phyloP scores from a whole-genome alignment of 2,797 vertebrate genomes.

The Agapornis canus region DNA sequence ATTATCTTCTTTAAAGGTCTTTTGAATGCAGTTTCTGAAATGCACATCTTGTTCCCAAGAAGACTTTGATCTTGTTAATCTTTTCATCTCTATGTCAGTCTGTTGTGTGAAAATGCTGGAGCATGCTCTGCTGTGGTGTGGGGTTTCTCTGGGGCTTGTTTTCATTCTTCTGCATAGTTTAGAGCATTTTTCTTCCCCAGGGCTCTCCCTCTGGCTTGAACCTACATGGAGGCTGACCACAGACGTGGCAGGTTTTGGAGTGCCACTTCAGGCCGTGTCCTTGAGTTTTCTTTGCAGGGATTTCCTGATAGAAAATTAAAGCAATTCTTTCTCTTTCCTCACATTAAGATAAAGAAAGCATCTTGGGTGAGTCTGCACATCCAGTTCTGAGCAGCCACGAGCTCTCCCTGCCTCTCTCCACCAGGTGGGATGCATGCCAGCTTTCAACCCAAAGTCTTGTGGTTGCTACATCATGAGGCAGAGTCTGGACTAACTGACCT shows the following conservation, averaged over 20 bases:
- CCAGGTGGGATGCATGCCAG: fast-evolving
- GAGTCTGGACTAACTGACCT: not conserved
- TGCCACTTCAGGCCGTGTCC: not conserved
- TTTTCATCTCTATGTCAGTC: conserved; percentile 58
- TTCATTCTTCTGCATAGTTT: not conserved
- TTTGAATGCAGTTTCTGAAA: not conserved
- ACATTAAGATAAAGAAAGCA: not conserved
- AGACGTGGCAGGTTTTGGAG: not conserved
- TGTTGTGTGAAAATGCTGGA: conserved; percentile 37
- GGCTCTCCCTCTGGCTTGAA: conserved; percentile 17
- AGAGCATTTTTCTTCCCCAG: not conserved
- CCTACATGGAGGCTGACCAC: conserved; percentile 34
- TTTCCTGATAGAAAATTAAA: conserved; percentile 21
- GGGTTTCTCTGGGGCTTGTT: conserved; percentile 1
- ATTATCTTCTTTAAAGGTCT: not conserved
- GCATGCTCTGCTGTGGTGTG: conserved; percentile 13
- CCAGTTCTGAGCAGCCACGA: not conserved
- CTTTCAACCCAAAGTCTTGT: not conserved
- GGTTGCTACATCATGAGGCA: not conserved
- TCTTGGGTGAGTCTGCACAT: not conserved
- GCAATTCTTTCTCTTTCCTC: not conserved
- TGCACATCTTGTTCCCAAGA: conserved; percentile 23
- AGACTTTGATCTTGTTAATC: conserved; percentile 64
- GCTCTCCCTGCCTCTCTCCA: not conserved
- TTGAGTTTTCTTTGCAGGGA: conserved; percentile 34